Evolutionary conservation across 2,113 vertebrate genomes (phyloP).

Genomic region (Spilogale gracilis): DNA sequence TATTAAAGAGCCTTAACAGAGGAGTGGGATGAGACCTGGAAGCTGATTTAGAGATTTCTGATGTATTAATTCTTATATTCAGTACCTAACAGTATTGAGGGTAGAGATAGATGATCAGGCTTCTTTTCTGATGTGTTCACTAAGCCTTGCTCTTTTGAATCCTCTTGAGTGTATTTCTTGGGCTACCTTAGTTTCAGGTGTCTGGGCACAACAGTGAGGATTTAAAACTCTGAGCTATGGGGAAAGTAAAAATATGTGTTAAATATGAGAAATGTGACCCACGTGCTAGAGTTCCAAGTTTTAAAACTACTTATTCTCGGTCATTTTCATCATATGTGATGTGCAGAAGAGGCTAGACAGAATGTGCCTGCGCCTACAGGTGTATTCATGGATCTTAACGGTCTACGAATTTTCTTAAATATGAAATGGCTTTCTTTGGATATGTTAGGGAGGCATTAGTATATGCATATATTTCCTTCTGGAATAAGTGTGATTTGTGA

Average conservation of each 20-base stretch:
- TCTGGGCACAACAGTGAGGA: background rate
- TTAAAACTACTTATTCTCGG: background rate
- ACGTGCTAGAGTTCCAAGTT: background rate
- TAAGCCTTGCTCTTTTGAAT: background rate
- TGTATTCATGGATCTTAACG: background rate
- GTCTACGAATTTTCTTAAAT: background rate
- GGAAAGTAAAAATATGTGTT: background rate
- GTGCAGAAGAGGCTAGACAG: background rate
- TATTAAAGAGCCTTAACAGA: background rate
- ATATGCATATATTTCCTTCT: background rate
- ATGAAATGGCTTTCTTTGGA: background rate
- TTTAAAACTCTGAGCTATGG: background rate
- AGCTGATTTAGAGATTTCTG: conserved; percentile 10
- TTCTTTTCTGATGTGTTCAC: background rate
- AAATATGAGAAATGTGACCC: background rate
- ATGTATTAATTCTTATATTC: background rate
- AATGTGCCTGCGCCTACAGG: background rate
- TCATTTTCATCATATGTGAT: background rate
- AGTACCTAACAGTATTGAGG: background rate
- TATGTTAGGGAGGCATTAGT: background rate
- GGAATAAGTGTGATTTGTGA: background rate
- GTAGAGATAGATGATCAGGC: background rate
- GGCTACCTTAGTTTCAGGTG: background rate
- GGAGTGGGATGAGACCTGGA: background rate
- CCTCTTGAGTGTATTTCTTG: background rate